Base-by-base conservation (phyloP, 2,888 invertebrate genomes). In the Lasioglossum leucozonium region DNA sequence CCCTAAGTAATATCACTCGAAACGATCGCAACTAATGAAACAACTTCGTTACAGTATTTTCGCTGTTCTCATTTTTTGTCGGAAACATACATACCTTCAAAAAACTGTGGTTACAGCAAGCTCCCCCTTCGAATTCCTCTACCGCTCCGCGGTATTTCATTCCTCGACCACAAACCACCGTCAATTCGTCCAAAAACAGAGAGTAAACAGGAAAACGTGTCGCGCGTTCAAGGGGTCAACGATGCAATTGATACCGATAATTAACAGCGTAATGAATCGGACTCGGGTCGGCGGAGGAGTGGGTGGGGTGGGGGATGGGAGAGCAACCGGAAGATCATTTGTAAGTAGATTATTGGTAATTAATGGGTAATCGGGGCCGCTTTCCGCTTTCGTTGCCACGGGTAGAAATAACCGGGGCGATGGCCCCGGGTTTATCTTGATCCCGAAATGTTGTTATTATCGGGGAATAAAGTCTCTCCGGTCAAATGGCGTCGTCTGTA, bases 261-360 rank as follows among this genome's bases (percentile, higher is more conserved):
- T 55, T 47, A 72, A 51, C 47, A 30, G 6, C 16, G 47, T 77
- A 77, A 77, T 26, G 67, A 77, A 71, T 26, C 37, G 13, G 26
- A 18, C 34, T 26, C 16, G 18, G 40, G 30, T 26, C 76, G 2
- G 37, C 18, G 8, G 10, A 22, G 10, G 10, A 22, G 10, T 40
- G 26, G 51, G 40, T 40, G 13, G 10, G 18, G 26, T 11, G 10
- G 18, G 26, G 42, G 18, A 10, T 2, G n/a, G 2, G 18, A 22
- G 47, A 51, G 10, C n/a, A n/a, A 10, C 10, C 51, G 67, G 37
- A 69, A 71, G 69, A 77, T 16, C 67, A 47, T 76, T 47, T 37
- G 37, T 69, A 77, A 77, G 67, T 77, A 51, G 62, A 47, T 67
- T 67, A 69, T 67, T 37, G 76, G 18, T 67, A 51, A 51, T 67